Conservation (phyloP, 2,113 vertebrate species). For the Tachuris rubrigastra region DNA sequence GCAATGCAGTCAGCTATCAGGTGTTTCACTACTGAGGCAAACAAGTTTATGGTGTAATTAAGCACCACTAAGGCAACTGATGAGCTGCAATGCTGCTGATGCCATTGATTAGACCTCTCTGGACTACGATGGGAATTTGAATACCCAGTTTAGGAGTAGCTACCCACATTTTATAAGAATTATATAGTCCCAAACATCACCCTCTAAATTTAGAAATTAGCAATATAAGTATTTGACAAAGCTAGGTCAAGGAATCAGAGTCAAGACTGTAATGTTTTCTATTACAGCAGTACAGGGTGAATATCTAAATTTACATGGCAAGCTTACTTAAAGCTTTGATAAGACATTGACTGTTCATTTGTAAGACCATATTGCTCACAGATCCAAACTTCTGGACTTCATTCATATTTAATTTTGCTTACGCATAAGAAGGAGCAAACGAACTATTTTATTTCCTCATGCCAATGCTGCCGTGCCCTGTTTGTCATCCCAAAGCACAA, state of each 20-base stretch:
- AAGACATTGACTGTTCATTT: neutral
- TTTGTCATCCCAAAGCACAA: neutral
- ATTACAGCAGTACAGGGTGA: neutral
- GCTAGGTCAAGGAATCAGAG: neutral
- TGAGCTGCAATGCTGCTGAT: neutral
- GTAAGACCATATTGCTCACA: neutral
- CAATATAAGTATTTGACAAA: neutral
- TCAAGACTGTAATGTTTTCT: neutral
- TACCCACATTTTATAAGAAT: neutral
- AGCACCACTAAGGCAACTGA: neutral
- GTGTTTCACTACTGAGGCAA: neutral
- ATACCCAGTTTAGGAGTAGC: neutral
- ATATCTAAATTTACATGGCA: neutral
- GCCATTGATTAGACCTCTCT: neutral
- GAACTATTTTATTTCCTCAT: neutral
- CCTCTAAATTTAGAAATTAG: neutral
- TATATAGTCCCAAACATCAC: neutral
- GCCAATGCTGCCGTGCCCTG: neutral
- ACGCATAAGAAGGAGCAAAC: neutral
- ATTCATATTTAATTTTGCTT: neutral
- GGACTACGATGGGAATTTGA: neutral
- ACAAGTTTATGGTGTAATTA: neutral
- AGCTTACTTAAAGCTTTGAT: neutral
- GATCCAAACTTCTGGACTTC: neutral
- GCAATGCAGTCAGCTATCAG: neutral